A percentile compares a stretch with the other conserved stretches of the same genome.
Evolutionary conservation across 2,888 invertebrate species (phyloP).

Genomic region (Emmelina monodactyla): DNA sequence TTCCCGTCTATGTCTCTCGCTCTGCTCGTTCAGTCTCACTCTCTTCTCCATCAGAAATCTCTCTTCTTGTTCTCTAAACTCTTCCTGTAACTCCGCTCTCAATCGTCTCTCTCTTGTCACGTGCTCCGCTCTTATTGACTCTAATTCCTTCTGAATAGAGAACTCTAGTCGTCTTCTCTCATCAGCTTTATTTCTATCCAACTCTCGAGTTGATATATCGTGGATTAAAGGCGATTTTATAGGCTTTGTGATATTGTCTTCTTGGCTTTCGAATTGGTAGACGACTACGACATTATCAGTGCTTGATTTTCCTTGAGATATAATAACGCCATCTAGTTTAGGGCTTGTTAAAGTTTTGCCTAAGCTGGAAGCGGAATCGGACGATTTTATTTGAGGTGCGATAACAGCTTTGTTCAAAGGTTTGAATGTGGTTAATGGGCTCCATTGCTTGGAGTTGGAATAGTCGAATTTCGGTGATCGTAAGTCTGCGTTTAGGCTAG

Average conservation of each 20-base stretch:
- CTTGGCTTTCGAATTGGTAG: conserved; percentile 51
- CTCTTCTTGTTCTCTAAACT: conserved; percentile 57
- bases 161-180: conserved; percentile 48
- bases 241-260: conserved; percentile 31
- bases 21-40: conserved; percentile 46
- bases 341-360: conserved; percentile 41
- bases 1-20: conserved; percentile 50
- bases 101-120: conserved; percentile 62
- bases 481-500: conserved; percentile 33
- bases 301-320: conserved; percentile 53
- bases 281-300: conserved; percentile 55
- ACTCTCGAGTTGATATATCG: conserved; percentile 43
- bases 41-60: conserved; percentile 45
- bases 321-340: conserved; percentile 46
- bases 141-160: conserved; percentile 56
- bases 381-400: conserved; percentile 32
- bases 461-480: conserved; percentile 41
- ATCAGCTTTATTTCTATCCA: conserved; percentile 48
- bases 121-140: conserved; percentile 63
- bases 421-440: conserved; percentile 43
- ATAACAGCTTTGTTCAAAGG: conserved; percentile 32
- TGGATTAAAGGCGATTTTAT: conserved; percentile 44
- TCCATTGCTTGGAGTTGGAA: conserved; percentile 37
- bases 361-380: conserved; percentile 40
- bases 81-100: conserved; percentile 60